These are phyloP conservation scores for Cyprinodon variegatus DNA, from an alignment of 2,113 vertebrate genomes.

Conservation along the genomic window DNA sequence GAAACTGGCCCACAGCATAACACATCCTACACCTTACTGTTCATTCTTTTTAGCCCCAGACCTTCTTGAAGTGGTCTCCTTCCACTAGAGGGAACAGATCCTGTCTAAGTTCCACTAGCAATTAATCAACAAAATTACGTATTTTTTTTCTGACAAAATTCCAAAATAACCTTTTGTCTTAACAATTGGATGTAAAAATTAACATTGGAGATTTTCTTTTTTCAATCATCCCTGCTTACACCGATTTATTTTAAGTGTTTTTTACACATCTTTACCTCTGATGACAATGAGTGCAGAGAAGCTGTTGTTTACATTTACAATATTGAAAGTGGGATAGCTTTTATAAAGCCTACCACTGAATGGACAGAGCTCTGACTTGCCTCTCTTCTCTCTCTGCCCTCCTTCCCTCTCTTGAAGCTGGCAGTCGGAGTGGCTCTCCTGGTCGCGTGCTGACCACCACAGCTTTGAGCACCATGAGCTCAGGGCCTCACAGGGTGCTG, in stretches of 20 bases:
- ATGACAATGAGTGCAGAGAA: not conserved
- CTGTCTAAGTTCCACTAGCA: too few relatives aligned
- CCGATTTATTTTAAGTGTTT: not conserved
- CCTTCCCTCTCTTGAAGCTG: constrained; percentile 80
- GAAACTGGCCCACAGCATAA: too few relatives aligned
- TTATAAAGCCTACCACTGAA: not conserved
- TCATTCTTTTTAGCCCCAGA: too few relatives aligned
- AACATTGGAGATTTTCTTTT: too few relatives aligned
- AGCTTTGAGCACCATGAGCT: constrained; percentile 90
- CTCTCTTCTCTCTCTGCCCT: not conserved
- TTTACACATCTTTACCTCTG: not conserved
- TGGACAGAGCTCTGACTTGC: constrained; percentile 10
- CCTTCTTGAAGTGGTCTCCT: too few relatives aligned
- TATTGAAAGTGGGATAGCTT: not conserved
- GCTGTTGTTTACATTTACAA: not conserved
- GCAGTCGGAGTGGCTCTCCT: constrained; percentile 94
- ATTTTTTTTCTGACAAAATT: too few relatives aligned
- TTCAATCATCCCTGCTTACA: too few relatives aligned
- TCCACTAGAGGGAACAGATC: too few relatives aligned
- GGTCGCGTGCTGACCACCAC: constrained; percentile 93
- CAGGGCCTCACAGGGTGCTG: constrained; percentile 88
- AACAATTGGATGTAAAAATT: too few relatives aligned
- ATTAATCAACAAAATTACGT: too few relatives aligned
- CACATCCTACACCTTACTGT: too few relatives aligned
- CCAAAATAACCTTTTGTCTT: too few relatives aligned